Base-by-base conservation (phyloP, 2,888 invertebrate species). In the Drosophila ezoana region DNA sequence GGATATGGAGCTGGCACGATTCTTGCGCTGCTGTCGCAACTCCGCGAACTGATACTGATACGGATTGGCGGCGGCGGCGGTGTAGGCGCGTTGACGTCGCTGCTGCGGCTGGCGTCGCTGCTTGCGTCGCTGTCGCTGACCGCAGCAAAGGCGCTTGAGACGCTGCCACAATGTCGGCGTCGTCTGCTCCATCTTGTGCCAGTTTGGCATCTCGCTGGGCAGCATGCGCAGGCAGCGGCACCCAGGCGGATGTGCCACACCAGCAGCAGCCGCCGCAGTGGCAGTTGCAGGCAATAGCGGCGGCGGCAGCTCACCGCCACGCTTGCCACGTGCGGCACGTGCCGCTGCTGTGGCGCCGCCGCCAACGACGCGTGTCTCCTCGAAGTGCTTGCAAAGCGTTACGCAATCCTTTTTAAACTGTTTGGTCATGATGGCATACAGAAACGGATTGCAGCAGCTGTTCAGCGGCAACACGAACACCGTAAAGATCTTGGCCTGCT, bases 331-430 rank as follows among this genome's bases (percentile, higher is more conserved):
- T 4, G 67, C 72, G 0, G 52, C 76, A 8, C 72, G 73, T 6
- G 71, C 68, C 0, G 28, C 52, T 2, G 28, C 52, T 8, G 20
- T 23, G 4, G 28, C 28, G 1, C 13, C 52, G 16, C 40, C 40
- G 13, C 90, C 90, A 1, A 91, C 84, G 0, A 98, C 98, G 51
- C 98, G 94, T 38, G 97, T 97, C 92, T 98, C 98, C 92, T 99
- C 98, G 84, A 99, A 97, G 18, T 98, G 97, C 92, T 98, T 98
- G 93, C 98, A 98, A 64, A 98, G 96, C 91, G 97, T 95, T 3
- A 98, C 97, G 93, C 98, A 98, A 93, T 99, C 98, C 93, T 98
- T 98, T 93, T 98, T 98, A 92, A 98, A 98, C 92, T 98, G 98
- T 91, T 99, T 98, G 8, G 99, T 99, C 89, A 99, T 95, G 81